Conservation (phyloP, 2,113 vertebrate genomes). For the Benitochromis conjunctus region DNA sequence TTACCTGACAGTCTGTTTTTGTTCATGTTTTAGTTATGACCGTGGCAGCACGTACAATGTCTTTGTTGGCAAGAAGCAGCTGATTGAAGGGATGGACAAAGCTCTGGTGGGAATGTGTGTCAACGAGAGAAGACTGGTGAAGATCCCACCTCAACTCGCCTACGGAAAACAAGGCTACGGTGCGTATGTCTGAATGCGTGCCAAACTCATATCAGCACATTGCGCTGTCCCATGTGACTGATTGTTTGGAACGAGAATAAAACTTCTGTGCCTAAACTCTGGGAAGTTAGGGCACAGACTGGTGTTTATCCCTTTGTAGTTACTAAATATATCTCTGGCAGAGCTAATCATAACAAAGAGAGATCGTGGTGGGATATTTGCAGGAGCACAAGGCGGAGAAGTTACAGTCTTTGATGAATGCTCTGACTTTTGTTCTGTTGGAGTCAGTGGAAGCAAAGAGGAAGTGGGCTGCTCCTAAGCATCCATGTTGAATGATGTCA, state of each 20-base stretch:
- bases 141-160: slow-evolving; percentile 86
- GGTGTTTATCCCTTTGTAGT: background rate
- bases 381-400: background rate
- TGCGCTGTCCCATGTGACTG: background rate
- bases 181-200: slow-evolving; percentile 5
- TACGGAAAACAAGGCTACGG: slow-evolving; percentile 87
- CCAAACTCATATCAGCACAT: background rate
- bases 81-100: slow-evolving; percentile 95
- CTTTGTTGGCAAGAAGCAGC: slow-evolving; percentile 88
- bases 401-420: background rate
- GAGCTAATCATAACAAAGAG: background rate
- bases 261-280: background rate
- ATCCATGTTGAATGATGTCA: slow-evolving; percentile 40
- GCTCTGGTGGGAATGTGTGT: slow-evolving; percentile 94
- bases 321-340: slow-evolving; percentile 8
- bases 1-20: background rate
- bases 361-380: background rate
- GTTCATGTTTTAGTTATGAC: slow-evolving; percentile 82
- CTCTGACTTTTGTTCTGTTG: background rate
- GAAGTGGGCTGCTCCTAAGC: slow-evolving; percentile 22
- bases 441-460: background rate
- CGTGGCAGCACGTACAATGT: slow-evolving; percentile 91
- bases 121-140: slow-evolving; percentile 88
- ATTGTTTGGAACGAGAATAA: background rate
- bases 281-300: background rate